Percentiles rank a stretch among this genome's conserved stretches.
Evolutionary conservation across 2,888 invertebrate species (phyloP).

Genomic region (Elgonia sp.): DNA sequence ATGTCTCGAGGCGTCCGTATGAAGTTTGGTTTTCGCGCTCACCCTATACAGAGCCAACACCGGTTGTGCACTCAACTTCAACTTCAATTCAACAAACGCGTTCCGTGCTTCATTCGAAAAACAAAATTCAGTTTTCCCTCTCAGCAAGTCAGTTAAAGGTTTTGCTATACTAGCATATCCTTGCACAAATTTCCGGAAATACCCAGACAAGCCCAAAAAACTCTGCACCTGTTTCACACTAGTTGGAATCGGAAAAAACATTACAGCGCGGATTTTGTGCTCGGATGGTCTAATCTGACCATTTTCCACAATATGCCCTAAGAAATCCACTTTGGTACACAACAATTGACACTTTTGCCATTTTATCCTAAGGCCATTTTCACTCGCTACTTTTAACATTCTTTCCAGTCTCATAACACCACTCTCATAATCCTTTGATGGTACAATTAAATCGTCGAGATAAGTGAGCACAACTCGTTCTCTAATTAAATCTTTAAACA

Average conservation of each 20-base stretch:
- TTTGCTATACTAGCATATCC: constrained; percentile 39
- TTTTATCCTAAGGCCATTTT: constrained; percentile 2
- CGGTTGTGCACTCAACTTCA: constrained; percentile 1
- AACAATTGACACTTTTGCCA: constrained; percentile 1
- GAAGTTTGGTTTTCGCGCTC: constrained; percentile 2
- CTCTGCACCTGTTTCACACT: constrained; percentile 67
- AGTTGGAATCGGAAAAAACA: constrained; percentile 62
- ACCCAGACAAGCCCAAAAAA: constrained; percentile 75
- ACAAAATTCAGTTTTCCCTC: not conserved
- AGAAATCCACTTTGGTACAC: not conserved
- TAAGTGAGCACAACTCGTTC: constrained; percentile 34
- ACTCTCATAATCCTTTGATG: constrained; percentile 19
- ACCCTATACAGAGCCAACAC: constrained; percentile 3
- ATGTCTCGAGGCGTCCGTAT: not conserved
- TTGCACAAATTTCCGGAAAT: constrained; percentile 74
- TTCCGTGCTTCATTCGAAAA: not conserved
- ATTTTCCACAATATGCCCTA: constrained; percentile 6
- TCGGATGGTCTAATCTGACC: constrained; percentile 18
- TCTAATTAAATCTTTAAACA: not conserved
- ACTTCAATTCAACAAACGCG: constrained; percentile 21
- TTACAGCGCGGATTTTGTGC: constrained; percentile 14
- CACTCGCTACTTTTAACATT: constrained; percentile 3
- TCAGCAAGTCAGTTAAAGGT: not conserved
- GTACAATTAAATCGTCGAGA: constrained; percentile 44
- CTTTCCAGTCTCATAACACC: not conserved